Conservation (phyloP, 2,797 vertebrate species). For the Mormyrus proboscirostris region DNA sequence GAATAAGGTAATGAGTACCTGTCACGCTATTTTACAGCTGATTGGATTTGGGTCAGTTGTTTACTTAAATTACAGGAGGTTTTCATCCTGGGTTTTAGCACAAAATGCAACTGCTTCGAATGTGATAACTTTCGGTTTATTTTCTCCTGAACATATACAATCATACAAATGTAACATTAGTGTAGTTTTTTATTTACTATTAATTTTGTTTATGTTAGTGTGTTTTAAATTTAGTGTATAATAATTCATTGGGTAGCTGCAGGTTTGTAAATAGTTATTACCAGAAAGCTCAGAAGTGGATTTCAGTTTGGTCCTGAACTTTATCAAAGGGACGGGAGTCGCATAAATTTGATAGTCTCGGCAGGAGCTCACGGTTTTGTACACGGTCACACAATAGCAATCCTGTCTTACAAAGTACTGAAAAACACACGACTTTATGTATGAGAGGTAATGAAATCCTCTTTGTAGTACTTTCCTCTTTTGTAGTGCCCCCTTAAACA, state of each 20-base stretch:
- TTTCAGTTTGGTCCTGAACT: background rate
- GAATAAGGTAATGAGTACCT: background rate
- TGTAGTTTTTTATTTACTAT: conserved; percentile 2
- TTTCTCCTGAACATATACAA: background rate
- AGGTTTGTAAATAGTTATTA: conserved; percentile 21
- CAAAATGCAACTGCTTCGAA: conserved; percentile 2
- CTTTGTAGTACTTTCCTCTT: conserved; percentile 5
- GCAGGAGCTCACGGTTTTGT: background rate
- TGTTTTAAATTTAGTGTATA: conserved; percentile 16
- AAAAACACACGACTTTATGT: conserved; percentile 6
- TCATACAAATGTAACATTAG: background rate
- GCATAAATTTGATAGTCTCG: background rate
- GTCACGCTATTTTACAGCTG: background rate
- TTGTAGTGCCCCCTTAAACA: conserved; percentile 1
- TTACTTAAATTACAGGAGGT: background rate
- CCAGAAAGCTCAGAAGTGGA: background rate
- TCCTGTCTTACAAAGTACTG: conserved; percentile 1
- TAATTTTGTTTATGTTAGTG: background rate
- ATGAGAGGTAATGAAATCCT: conserved; percentile 12
- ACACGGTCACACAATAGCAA: conserved; percentile 1
- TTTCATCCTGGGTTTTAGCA: background rate
- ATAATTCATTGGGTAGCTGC: background rate
- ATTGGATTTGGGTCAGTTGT: background rate
- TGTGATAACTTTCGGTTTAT: background rate
- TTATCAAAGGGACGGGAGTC: background rate